phyloP scores from a whole-genome alignment of 2,888 invertebrate genomes.

The Tiphia femorata region DNA sequence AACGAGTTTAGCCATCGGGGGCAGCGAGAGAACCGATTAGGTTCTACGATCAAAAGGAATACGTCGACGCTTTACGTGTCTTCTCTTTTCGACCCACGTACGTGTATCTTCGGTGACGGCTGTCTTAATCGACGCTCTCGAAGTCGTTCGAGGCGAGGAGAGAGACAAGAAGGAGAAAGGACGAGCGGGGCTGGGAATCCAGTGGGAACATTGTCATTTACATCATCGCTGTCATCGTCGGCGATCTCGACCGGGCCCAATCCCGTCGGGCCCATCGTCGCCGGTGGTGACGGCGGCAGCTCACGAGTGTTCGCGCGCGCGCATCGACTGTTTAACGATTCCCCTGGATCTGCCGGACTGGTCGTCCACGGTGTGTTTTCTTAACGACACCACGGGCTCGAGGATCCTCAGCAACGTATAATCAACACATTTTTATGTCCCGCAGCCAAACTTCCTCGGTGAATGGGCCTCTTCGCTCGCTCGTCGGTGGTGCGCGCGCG shows the following conservation, averaged over 20 bases:
- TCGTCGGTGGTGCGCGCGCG: constrained; percentile 35
- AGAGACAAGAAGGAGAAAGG: too few relatives aligned
- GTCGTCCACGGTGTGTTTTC: constrained; percentile 51
- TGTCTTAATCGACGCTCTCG: background rate
- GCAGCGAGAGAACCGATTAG: too few relatives aligned
- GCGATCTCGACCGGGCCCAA: background rate
- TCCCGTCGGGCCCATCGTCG: constrained; percentile 22
- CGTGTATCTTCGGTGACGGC: background rate
- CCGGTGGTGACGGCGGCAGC: constrained; percentile 32
- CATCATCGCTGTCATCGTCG: constrained; percentile 20
- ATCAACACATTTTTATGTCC: constrained; percentile 69
- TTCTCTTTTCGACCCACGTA: too few relatives aligned
- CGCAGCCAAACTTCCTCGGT: constrained; percentile 62
- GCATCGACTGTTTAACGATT: constrained; percentile 60
- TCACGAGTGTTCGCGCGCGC: constrained; percentile 27
- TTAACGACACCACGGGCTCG: constrained; percentile 60
- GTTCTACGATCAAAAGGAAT: too few relatives aligned
- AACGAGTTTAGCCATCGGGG: too few relatives aligned
- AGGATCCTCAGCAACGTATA: constrained; percentile 61
- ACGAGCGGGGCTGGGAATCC: background rate
- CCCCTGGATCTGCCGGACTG: constrained; percentile 33
- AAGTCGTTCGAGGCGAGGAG: background rate
- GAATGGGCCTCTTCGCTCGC: constrained; percentile 53
- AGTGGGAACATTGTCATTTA: constrained; percentile 16
- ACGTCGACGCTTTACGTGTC: too few relatives aligned